Evolutionary conservation across 2,888 invertebrate species (phyloP), one percentile per base, ranked within the genome.

Genomic region (Strigamia crassipes): DNA sequence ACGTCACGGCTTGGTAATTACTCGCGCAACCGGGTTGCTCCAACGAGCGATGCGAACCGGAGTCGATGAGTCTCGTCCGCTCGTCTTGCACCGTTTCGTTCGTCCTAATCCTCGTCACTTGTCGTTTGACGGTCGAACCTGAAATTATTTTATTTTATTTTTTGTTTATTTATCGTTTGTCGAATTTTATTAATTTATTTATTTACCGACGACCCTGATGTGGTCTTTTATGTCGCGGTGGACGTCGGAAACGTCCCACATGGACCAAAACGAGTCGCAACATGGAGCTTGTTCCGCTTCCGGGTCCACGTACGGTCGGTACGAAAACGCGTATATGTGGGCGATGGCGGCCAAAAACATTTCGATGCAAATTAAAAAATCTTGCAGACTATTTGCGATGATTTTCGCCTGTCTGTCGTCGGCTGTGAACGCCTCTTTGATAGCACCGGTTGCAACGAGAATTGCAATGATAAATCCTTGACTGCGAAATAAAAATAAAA

Each of bases 191-290:
- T 31, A 23, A 23, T 15, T 23, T 34, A 23, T 77, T 18, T 6
- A 51, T 18, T 15, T 83, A 88, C 95, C 92, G 77, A 97, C 95
- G 83, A 96, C 96, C 18, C 95, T 94, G 82, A 97, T 91, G 87
- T 98, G 97, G 87, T 98, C 97, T 41, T 94, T 92, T 80, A 98
- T 94, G 87, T 98, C 97, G 83, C 93, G 92, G 84, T 94, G 94
- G 61, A 98, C 96, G 88, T 98, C 98, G 0, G 96, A 95, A n/a
- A 98, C 93, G 87, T 98, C 97, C 93, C 96, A 96, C 96, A 97
- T 97, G 21, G 96, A 94, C 84, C 93, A 89, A 88, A 96, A 95
- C 0, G 95, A 94, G 78, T 92, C 91, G 86, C 94, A 94, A 87
- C 94, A 94, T 23, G 88, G 87, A 42, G 87, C 86, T 77, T 87